Evolutionary conservation across 2,888 invertebrate genomes (phyloP).

Genomic region (Trisateles emortualis): DNA sequence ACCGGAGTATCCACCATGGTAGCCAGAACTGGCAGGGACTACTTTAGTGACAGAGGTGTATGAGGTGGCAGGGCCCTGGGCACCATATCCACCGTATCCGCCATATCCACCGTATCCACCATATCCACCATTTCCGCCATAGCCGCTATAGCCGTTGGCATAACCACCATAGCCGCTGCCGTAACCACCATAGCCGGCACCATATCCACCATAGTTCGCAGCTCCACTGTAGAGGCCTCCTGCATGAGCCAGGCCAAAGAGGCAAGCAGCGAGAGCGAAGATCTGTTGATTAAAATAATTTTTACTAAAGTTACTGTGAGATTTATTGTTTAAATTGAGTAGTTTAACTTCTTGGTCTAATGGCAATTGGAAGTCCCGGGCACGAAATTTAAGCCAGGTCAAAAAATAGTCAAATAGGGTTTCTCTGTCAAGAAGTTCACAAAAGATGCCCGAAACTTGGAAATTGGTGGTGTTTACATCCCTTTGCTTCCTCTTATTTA

Average conservation of each 20-base stretch:
- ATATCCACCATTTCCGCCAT: slow-evolving; percentile 17
- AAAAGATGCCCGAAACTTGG: too few species aligned
- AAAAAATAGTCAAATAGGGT: too few species aligned
- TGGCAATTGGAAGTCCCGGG: too few species aligned
- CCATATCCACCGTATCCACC: slow-evolving; percentile 31
- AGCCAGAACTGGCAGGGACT: slow-evolving; percentile 31
- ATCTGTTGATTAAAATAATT: slow-evolving; percentile 50
- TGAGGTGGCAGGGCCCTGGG: slow-evolving; percentile 47
- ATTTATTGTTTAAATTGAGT: too few species aligned
- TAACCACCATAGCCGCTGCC: slow-evolving; percentile 27
- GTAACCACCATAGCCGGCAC: slow-evolving; percentile 16
- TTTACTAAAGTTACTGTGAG: too few species aligned
- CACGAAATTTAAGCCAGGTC: too few species aligned
- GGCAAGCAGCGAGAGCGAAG: slow-evolving; percentile 56
- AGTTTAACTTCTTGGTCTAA: too few species aligned
- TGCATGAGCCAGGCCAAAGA: slow-evolving; percentile 61
- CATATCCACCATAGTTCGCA: slow-evolving; percentile 18
- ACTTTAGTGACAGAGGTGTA: slow-evolving; percentile 49
- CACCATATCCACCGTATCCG: slow-evolving; percentile 26
- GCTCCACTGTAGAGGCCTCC: slow-evolving; percentile 50
- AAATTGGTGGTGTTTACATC: too few species aligned
- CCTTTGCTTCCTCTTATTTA: too few species aligned
- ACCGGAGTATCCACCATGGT: slow-evolving; percentile 19
- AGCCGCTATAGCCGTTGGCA: slow-evolving; percentile 19
- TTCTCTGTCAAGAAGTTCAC: too few species aligned